Conservation (phyloP, 2,113 vertebrate species). For the Sinocyclocheilus anophthalmus region DNA sequence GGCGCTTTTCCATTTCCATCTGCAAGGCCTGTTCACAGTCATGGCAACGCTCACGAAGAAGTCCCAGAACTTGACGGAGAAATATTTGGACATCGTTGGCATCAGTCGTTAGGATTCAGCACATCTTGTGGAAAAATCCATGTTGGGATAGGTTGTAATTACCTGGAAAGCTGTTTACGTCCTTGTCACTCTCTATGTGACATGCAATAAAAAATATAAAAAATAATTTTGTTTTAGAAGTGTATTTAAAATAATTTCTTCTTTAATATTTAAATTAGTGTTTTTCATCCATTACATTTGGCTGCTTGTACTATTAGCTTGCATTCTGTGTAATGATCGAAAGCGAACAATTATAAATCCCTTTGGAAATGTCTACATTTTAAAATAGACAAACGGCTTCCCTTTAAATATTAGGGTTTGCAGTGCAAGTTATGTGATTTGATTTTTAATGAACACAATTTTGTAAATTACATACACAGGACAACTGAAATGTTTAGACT, state of each 20-base stretch:
- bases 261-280: neutral
- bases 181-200: neutral
- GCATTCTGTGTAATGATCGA: no score
- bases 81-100: conserved; percentile 85
- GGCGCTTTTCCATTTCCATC: conserved; percentile 79
- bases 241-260: neutral
- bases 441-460: neutral
- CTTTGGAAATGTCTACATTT: neutral
- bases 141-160: neutral
- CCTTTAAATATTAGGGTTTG: neutral
- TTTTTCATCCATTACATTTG: neutral
- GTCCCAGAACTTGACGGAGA: conserved; percentile 79
- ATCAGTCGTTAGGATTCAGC: conserved; percentile 58
- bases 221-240: neutral
- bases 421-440: neutral
- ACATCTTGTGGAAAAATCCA: neutral
- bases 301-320: neutral
- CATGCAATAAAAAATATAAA: conserved; percentile 7
- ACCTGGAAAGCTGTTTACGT: neutral
- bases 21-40: conserved; percentile 82
- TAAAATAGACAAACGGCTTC: neutral
- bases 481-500: neutral
- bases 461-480: neutral
- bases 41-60: conserved; percentile 80
- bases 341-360: neutral